Evolutionary conservation across 92 coral and sea anemone species (phyloP).

Genomic region (Meandrina meandrites): DNA sequence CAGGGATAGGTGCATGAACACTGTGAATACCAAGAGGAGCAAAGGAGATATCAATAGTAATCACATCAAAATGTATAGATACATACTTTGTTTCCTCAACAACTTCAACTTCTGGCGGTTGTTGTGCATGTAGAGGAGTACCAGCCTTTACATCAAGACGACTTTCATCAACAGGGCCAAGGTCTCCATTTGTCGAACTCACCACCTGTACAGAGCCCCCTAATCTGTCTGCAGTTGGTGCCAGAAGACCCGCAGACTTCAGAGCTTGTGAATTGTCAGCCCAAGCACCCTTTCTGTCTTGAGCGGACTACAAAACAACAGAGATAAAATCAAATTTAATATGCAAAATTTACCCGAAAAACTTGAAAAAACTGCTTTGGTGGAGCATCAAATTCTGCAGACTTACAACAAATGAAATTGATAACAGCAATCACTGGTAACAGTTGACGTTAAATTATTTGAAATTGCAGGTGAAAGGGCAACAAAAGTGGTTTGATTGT

Average conservation of each 20-base stretch:
- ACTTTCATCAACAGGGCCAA: conserved; percentile 80
- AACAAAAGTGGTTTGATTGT: background rate
- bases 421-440: no score
- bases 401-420: background rate
- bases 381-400: background rate
- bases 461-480: background rate
- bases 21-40: background rate
- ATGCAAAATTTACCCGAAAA: background rate
- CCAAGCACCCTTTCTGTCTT: conserved; percentile 95
- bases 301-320: conserved; percentile 62
- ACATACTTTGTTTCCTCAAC: conserved; percentile 98
- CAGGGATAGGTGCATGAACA: background rate
- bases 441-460: background rate
- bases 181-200: conserved; percentile 95
- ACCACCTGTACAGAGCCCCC: conserved; percentile 98
- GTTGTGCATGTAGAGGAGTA: conserved; percentile 71
- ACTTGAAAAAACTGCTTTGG: no score
- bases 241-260: conserved; percentile 79
- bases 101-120: conserved; percentile 97
- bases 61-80: background rate
- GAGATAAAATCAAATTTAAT: background rate
- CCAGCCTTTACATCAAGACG: conserved; percentile 71
- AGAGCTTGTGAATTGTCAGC: conserved; percentile 70
- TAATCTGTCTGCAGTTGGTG: conserved; percentile 72
- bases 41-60: background rate